Base-by-base conservation (phyloP, 2,888 invertebrate genomes). In the Tenthredo notha region DNA sequence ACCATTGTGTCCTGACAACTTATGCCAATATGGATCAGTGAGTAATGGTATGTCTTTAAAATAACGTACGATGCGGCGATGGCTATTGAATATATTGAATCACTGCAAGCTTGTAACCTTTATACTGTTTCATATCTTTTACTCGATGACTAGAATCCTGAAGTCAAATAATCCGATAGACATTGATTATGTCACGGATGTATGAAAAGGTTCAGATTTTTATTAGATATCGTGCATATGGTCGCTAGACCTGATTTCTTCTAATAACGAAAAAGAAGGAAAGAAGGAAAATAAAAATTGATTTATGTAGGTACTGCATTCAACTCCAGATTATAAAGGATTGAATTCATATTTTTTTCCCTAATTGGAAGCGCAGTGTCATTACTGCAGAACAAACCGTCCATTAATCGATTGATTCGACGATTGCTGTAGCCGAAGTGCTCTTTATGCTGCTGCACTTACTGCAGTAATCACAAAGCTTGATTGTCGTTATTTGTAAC, bases 301-400 rank as follows among this genome's bases (percentile, higher is more conserved):
- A 40, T 40, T 21, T 43, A 40, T n/a, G 43, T 43, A 40, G n/a
- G 43, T 21, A 43, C 12, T 21, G 40, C 21, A 74, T 33, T 67
- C 67, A 33, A 25, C 67, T 18, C 61, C 25, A n/a, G n/a, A 40
- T 21, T n/a, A 21, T 21, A 43, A 74, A 37, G 43, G 72, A 25
- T 25, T 25, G 21, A 43, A 43, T 74, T 74, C 15, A 74, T 74
- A 43, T 74, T 74, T n/a, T 29, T 10, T 43, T 74, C 43, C 72
- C 72, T 74, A 74, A 74, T 74, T 74, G 43, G 72, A 40, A 74
- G 43, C 72, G 21, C 72, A 74, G 72, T 74, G 72, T 74, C 21
- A 74, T 74, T 43, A 74, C 72, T 74, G 72, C 21, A 25, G 25
- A 10, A 43, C 33, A 54, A 77, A 50, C 33, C 77, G 15, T 54